Evolutionary conservation across 53 echinoderm and acorn worm species (phyloP).

Genomic region (Echinarachnius parma): DNA sequence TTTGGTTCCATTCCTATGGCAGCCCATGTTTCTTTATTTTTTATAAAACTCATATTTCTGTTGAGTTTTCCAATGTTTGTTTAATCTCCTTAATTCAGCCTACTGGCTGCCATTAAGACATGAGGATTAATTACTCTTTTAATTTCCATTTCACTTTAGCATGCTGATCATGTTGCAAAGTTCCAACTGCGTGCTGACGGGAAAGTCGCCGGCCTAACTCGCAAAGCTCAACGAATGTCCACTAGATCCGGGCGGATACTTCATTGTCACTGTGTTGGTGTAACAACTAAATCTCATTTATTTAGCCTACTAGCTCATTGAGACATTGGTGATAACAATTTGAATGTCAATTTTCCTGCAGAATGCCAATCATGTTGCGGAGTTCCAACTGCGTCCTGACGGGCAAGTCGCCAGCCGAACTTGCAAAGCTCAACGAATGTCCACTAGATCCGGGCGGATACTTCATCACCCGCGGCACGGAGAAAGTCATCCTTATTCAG

Average conservation of each 20-base stretch:
- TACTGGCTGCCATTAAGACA: too few relatives aligned
- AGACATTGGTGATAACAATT: too few relatives aligned
- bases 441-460: constrained; percentile 94
- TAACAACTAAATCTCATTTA: too few relatives aligned
- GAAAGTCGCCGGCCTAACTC: constrained; percentile 74
- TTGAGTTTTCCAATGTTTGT: too few relatives aligned
- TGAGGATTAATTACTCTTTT: too few relatives aligned
- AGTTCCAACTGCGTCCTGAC: constrained; percentile 81
- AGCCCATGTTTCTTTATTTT: too few relatives aligned
- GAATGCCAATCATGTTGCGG: constrained; percentile 93
- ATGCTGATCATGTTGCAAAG: constrained; percentile 94
- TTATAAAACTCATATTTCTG: too few relatives aligned
- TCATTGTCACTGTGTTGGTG: too few relatives aligned
- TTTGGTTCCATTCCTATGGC: too few relatives aligned
- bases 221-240: constrained; percentile 89
- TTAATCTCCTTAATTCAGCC: too few relatives aligned
- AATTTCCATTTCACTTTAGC: too few relatives aligned
- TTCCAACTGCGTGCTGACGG: constrained; percentile 74
- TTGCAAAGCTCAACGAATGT: constrained; percentile 84
- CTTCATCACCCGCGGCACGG: constrained; percentile 87
- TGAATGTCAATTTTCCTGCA: constrained; percentile 13
- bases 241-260: constrained; percentile 77
- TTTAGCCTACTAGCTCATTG: too few relatives aligned
- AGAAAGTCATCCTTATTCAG: constrained; percentile 98
- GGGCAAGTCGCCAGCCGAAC: constrained; percentile 73